These are phyloP conservation scores for Aphelocoma californica DNA, from an alignment of 2,797 vertebrate species.

Conservation along the genomic window DNA sequence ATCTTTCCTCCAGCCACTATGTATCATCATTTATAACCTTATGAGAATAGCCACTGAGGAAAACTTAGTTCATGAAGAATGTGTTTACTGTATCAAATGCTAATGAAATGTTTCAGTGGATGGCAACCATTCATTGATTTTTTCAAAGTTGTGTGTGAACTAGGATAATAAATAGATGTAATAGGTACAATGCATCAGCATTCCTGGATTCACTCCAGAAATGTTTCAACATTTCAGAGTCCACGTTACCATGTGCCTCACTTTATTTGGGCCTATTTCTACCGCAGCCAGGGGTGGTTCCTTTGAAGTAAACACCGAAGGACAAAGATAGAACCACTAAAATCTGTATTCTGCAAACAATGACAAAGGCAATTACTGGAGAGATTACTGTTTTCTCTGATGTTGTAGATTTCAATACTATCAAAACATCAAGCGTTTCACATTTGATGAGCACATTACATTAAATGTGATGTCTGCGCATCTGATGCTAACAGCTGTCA, in stretches of 20 bases:
- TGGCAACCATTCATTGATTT: slow-evolving; percentile 8
- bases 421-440: neutral
- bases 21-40: neutral
- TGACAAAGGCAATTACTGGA: neutral
- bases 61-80: neutral
- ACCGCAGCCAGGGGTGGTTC: neutral
- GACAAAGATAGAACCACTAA: neutral
- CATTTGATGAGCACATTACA: neutral
- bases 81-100: slow-evolving; percentile 2
- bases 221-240: neutral
- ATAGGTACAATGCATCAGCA: neutral
- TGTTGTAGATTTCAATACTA: neutral
- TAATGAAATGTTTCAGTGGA: neutral
- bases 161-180: neutral
- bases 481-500: neutral
- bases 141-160: slow-evolving; percentile 1
- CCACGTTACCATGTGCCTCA: neutral
- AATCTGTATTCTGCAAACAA: neutral
- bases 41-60: neutral
- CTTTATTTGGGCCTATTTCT: neutral
- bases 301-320: neutral
- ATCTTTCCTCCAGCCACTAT: neutral
- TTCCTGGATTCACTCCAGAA: neutral
- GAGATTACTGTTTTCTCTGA: neutral
- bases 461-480: neutral